Evolutionary conservation across 2,888 invertebrate species (phyloP), one percentile per base, ranked within the genome.

Genomic region (Colletes collaris): DNA sequence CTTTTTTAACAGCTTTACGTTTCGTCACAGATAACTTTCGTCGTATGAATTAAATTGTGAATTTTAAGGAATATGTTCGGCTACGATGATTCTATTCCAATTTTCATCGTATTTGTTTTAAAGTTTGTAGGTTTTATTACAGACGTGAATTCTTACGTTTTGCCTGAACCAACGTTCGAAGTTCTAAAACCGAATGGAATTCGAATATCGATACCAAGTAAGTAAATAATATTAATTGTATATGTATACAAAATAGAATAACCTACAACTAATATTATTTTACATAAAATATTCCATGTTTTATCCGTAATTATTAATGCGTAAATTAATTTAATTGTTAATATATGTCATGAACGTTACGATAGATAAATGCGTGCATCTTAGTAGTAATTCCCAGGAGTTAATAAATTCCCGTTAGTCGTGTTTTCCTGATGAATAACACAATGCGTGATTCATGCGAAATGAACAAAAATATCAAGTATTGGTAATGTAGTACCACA

Each of bases 161-260:
- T 93, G 27, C 93, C 93, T 0, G 81, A 87, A 64, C 92, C 93
- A 1, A 88, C 79, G 72, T 89, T 94, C n/a, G 87, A 91, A 79
- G 83, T 90, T 11, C 85, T 93, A 50, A 82, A 81, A n/a, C 92
- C 92, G 11, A 86, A 83, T 70, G 93, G 93, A n/a, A 88, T 94
- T 73, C 86, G 90, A 65, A 90, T 93, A 16, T 93, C 92, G 56
- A 93, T 94, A 80, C 93, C 93, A 16, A 88, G 91, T 91, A 74
- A 68, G 71, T 49, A 63, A 80, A 74, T 67, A 60, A 58, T 40
- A 35, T n/a, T 10, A 46, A 56, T 49, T 37, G 2, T 53, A n/a
- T 53, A 8, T 19, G 55, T 59, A 8, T 27, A 8, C 4, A 56
- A 16, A 46, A 10, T 46, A 46, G 3, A 3, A 46, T 8, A 8